Base-by-base conservation (phyloP, 2,888 invertebrate genomes). In the Xiphydria camelus region DNA sequence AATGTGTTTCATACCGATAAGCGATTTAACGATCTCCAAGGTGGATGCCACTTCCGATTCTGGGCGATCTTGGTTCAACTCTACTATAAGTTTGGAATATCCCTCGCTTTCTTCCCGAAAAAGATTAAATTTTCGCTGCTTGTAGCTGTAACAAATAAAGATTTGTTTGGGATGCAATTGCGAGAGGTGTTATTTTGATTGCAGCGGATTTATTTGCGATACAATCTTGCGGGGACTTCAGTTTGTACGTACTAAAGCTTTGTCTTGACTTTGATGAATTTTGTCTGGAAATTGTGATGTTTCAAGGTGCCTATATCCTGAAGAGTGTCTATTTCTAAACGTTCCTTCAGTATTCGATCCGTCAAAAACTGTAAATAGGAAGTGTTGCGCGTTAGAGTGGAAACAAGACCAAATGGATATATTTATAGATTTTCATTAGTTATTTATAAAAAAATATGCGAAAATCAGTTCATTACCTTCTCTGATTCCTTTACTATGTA, bases 31-130 rank as follows among this genome's bases (percentile, higher is more conserved):
- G 45, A 92, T 90, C 80, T 94, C 90, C 66, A 96, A 80, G 64
- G 83, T 83, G 59, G 87, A 83, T 52, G 84, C 83, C 41, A 82
- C 81, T 55, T 82, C 79, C 25, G 56, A 75, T 66, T 82, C 82
- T 44, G 81, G 82, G 55, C 85, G 81, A 64, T 91, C 89, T 76
- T 93, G 92, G 80, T 92, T 93, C 48, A 99, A 79, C 80, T 97
- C 97, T 12, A 93, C 89, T 45, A 96, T 87, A 33, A 98, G 80
- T 76, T 99, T 99, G 2, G 98, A 91, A 79, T 95, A 99, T 4
- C 99, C 99, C 81, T 99, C 99, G 78, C 92, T 95, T 79, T 99
- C 99, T 79, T 99, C 99, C 41, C 99, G 85, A 70, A 98, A 90
- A 64, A 99, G 82, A 80, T 99, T 99, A 77, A 97, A 99, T 71